phyloP scores from a whole-genome alignment of 1,140 invertebrate species.

The Heliconius hermathena region DNA sequence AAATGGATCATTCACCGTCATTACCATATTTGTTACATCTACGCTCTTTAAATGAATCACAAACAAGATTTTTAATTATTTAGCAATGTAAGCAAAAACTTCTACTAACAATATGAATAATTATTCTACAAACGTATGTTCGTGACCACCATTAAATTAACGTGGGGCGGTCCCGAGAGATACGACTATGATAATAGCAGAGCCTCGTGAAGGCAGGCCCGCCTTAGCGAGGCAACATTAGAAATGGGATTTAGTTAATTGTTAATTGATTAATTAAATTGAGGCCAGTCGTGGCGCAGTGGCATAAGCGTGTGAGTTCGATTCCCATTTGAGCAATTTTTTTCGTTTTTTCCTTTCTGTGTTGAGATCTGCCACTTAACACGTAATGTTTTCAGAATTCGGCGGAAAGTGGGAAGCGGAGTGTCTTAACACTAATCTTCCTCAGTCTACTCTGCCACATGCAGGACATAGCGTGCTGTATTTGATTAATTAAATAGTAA shows the following conservation, averaged over 20 bases:
- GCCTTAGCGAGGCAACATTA: neutral
- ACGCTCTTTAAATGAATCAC: neutral
- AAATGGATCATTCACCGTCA: too few species aligned
- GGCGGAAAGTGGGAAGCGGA: too few species aligned
- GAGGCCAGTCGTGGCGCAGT: neutral
- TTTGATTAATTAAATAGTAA: too few species aligned
- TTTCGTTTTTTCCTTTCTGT: too few species aligned
- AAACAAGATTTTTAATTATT: neutral
- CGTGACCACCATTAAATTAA: conserved; percentile 27
- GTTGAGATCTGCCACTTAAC: too few species aligned
- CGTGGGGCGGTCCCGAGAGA: conserved; percentile 21
- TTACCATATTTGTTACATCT: neutral
- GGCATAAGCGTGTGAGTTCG: too few species aligned
- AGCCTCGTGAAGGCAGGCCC: conserved; percentile 10
- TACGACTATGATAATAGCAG: conserved; percentile 11
- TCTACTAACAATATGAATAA: conserved; percentile 10
- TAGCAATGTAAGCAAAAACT: neutral
- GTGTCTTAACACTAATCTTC: too few species aligned
- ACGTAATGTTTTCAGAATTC: too few species aligned
- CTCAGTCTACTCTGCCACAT: too few species aligned
- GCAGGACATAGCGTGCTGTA: too few species aligned
- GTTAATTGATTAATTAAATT: neutral
- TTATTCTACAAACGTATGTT: conserved; percentile 13
- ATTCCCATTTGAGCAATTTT: too few species aligned
- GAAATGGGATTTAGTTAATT: neutral